These are phyloP conservation scores for Lophura nycthemera DNA, from an alignment of 2,113 vertebrate species.

Conservation along the genomic window DNA sequence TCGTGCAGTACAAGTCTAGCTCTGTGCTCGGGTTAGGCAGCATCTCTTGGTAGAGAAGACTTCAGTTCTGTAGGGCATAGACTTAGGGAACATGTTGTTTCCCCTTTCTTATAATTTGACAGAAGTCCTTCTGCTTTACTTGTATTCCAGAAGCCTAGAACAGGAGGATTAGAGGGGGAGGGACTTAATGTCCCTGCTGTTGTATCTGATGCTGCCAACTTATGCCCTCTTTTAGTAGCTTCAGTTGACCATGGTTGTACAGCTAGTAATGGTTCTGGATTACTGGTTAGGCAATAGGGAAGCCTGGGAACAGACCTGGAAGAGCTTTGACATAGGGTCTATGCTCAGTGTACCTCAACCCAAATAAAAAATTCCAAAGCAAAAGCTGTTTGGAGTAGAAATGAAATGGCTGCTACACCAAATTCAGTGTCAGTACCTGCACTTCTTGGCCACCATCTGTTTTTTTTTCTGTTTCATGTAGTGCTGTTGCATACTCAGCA, in stretches of 20 bases:
- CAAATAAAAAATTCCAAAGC: constrained; percentile 65
- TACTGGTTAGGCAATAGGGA: background rate
- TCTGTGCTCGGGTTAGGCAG: background rate
- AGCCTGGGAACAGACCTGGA: background rate
- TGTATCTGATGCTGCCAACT: background rate
- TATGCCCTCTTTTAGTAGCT: background rate
- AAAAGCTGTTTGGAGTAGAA: background rate
- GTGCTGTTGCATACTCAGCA: background rate
- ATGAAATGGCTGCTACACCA: background rate
- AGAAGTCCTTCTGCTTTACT: background rate
- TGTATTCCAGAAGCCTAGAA: constrained; percentile 1
- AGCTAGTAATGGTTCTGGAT: background rate
- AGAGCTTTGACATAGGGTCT: background rate
- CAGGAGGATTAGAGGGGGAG: background rate
- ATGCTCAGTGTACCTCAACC: background rate
- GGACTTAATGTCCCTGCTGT: background rate
- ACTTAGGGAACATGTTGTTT: background rate
- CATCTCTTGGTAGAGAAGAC: background rate
- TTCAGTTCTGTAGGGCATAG: background rate
- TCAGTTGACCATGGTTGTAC: background rate
- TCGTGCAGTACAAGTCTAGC: background rate
- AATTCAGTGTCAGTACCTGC: background rate
- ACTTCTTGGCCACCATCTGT: background rate
- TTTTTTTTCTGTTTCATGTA: background rate
- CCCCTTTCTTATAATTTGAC: background rate